Evolutionary conservation across 2,113 vertebrate species (phyloP).

Genomic region (Bubalus kerabau): DNA sequence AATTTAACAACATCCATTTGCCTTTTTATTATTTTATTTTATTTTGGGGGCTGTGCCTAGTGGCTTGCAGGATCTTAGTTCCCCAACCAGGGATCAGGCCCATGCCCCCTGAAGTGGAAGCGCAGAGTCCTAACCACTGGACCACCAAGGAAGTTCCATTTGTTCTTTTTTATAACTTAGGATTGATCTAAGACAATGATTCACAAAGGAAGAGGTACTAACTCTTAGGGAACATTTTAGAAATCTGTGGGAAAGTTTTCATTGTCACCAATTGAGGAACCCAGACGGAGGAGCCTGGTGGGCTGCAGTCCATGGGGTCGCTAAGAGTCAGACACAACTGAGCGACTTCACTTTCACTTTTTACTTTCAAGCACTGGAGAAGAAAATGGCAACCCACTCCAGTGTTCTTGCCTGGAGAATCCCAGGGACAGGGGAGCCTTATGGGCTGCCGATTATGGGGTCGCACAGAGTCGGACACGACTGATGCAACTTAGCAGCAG

Average conservation of each 20-base stretch:
- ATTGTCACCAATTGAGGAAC: neutral
- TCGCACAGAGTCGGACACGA: accelerated
- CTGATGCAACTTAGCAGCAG: no score
- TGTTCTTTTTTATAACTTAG: neutral
- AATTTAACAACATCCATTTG: conserved; percentile 10
- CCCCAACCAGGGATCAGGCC: neutral
- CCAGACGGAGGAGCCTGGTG: neutral
- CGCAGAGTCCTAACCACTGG: neutral
- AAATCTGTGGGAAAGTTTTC: neutral
- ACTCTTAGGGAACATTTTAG: conserved; percentile 29
- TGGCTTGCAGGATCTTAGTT: neutral
- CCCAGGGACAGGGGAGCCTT: no score
- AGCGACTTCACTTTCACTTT: no score
- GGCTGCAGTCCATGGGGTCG: no score
- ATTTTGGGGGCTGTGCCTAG: neutral
- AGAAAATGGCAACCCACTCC: no score
- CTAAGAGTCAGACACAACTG: no score
- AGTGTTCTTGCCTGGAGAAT: no score
- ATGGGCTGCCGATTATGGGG: no score
- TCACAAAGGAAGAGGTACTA: conserved; percentile 25
- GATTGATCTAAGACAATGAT: neutral
- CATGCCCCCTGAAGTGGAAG: neutral
- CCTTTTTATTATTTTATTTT: neutral
- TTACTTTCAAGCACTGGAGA: no score
- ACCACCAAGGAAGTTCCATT: neutral